Percentiles rank a stretch among this genome's conserved stretches.
Conservation (phyloP, 1,140 invertebrate species). For the Bombus huntii region DNA sequence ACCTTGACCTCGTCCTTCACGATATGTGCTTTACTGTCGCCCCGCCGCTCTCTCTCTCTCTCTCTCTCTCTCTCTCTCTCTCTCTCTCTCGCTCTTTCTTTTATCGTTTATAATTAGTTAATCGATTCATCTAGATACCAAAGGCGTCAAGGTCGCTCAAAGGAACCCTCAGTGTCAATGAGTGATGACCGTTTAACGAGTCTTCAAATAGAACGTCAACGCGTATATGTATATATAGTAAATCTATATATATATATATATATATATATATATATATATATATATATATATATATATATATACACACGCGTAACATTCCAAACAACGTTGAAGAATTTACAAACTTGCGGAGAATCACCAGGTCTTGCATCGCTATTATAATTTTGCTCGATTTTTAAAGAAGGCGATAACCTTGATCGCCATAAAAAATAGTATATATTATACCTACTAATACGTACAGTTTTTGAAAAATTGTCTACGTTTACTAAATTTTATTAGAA, state of each 20-base stretch:
- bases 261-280: no score
- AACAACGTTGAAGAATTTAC: background rate
- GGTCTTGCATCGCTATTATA: background rate
- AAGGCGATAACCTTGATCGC: background rate
- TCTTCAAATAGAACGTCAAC: background rate
- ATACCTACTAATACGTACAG: background rate
- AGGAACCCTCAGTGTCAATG: slow-evolving; percentile 24
- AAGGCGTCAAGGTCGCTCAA: slow-evolving; percentile 47
- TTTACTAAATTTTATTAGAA: background rate
- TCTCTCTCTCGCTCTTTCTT: background rate
- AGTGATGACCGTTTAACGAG: background rate
- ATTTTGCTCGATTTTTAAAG: background rate
- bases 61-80: no score
- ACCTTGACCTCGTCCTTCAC: slow-evolving; percentile 50
- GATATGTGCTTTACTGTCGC: background rate
- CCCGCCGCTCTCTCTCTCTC: no score
- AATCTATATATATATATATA: no score
- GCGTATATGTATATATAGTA: background rate
- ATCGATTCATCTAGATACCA: slow-evolving; percentile 46
- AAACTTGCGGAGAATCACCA: background rate
- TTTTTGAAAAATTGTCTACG: background rate
- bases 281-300: no score
- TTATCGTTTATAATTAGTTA: slow-evolving; percentile 52
- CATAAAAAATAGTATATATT: background rate
- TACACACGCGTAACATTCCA: background rate